Percentiles rank a stretch among this genome's conserved stretches.
Conservation (phyloP, 1,140 invertebrate genomes). For the Caenorhabditis tropicalis region DNA sequence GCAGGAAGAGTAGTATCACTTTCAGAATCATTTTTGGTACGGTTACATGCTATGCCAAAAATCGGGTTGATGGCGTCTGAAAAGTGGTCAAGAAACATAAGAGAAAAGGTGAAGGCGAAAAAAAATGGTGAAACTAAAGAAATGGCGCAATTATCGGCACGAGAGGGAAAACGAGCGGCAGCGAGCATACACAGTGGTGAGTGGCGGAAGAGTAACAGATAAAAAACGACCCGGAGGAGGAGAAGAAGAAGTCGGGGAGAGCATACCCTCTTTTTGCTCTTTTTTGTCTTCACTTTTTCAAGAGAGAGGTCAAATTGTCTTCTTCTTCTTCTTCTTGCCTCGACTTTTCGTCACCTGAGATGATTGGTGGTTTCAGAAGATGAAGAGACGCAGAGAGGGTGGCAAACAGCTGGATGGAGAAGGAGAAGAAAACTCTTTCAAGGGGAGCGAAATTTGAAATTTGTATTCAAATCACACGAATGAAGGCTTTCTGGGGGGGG, state of each 20-base stretch:
- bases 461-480: constrained; percentile 22
- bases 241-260: not conserved
- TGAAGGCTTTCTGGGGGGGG: not conserved
- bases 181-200: constrained; percentile 8
- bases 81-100: not conserved
- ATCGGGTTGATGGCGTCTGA: not conserved
- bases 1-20: constrained; percentile 9
- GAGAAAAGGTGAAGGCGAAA: not conserved
- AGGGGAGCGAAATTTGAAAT: not conserved
- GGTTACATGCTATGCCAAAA: not conserved
- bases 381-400: not conserved
- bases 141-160: constrained; percentile 30
- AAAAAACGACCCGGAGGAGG: constrained; percentile 10
- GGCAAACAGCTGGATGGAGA: constrained; percentile 3
- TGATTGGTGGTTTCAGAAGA: too few relatives aligned
- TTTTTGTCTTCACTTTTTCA: constrained; percentile 33
- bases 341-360: not conserved
- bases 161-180: not conserved
- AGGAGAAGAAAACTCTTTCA: not conserved
- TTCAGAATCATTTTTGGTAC: constrained; percentile 19
- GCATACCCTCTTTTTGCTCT: constrained; percentile 16
- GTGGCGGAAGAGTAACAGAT: constrained; percentile 29
- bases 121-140: constrained; percentile 27
- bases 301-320: not conserved
- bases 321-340: too few relatives aligned